A percentile compares a stretch with the other conserved stretches of the same genome.
These are phyloP conservation scores for Agonopterix arenella DNA, from an alignment of 2,888 invertebrate species.

Conservation along the genomic window DNA sequence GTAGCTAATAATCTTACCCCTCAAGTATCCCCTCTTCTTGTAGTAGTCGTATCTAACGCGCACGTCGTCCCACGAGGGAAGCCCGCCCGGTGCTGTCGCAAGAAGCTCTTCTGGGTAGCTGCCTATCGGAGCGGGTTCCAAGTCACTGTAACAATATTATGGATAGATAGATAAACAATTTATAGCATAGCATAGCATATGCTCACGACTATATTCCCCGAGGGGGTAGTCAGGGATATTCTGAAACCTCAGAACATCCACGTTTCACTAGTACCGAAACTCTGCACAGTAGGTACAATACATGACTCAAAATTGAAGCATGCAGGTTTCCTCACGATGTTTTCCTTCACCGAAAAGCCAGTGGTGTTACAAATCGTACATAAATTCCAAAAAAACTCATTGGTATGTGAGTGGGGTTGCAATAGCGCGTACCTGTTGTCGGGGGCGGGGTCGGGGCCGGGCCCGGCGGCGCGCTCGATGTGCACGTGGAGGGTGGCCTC, in stretches of 20 bases:
- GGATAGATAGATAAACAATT: too few relatives aligned
- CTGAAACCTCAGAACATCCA: too few relatives aligned
- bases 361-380: too few relatives aligned
- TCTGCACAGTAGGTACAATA: too few relatives aligned
- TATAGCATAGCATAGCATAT: too few relatives aligned
- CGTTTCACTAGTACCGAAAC: too few relatives aligned
- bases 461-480: conserved; percentile 79
- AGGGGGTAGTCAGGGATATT: too few relatives aligned
- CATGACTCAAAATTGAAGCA: too few relatives aligned
- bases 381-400: too few relatives aligned
- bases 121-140: conserved; percentile 83
- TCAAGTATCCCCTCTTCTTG: conserved; percentile 89
- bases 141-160: conserved; percentile 34
- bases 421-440: conserved; percentile 29
- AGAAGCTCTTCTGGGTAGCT: conserved; percentile 88
- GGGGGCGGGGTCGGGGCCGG: conserved; percentile 34
- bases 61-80: conserved; percentile 93
- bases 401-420: conserved; percentile 37
- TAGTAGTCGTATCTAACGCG: conserved; percentile 92
- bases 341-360: too few relatives aligned
- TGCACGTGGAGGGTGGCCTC: conserved; percentile 83
- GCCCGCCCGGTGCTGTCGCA: conserved; percentile 82
- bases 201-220: too few relatives aligned
- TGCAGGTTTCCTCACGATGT: too few relatives aligned
- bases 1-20: conserved; percentile 66